Base-by-base conservation (phyloP, 1,140 invertebrate genomes). In the Bombus pascuorum region DNA sequence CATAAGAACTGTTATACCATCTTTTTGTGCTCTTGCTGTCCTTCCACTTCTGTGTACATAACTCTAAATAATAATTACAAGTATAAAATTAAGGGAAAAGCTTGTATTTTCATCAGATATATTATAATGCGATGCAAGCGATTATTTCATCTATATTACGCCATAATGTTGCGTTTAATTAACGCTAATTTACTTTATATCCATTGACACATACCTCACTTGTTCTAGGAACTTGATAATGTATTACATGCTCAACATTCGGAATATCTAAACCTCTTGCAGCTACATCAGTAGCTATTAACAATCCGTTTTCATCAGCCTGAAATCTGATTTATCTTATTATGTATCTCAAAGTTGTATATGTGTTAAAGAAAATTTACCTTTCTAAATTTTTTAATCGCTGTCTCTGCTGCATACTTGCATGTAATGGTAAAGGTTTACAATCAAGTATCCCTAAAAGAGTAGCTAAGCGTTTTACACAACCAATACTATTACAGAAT, bases 261-360 rank as follows among this genome's bases (percentile, higher is more conserved):
- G 98, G 98, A 93, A 99, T 99, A 95, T 99, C 99, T 44, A 99
- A 95, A 68, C 99, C 99, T 86, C 99, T 96, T 0, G 99, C 99
- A 25, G 99, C 99, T 32, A 99, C 99, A 96, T 99, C 99, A 0
- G 99, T 99, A 0, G 99, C 98, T 83, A 99, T 96, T n/a, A 99
- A 94, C 22, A 99, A 89, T 1, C 97, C 97, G 88, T 97, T 96
- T 0, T 96, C 95, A 91, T 97, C 96, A 91, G 97, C 97, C 83
- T 97, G 96, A 95, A 99, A 99, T 87, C 97, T 97, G 78, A 77
- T 72, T 32, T 12, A 68, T 62, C 3, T 12, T 73, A n/a, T 72
- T 59, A 70, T 53, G 6, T 18, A 53, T 44, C 10, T 66, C 57
- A 81, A 59, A 76, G 86, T 83, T 65, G n/a, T 86, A 74, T 18